Percentiles rank a stretch among this genome's conserved stretches.
phyloP scores from a whole-genome alignment of 1,140 invertebrate species.

The Araneus ventricosus region DNA sequence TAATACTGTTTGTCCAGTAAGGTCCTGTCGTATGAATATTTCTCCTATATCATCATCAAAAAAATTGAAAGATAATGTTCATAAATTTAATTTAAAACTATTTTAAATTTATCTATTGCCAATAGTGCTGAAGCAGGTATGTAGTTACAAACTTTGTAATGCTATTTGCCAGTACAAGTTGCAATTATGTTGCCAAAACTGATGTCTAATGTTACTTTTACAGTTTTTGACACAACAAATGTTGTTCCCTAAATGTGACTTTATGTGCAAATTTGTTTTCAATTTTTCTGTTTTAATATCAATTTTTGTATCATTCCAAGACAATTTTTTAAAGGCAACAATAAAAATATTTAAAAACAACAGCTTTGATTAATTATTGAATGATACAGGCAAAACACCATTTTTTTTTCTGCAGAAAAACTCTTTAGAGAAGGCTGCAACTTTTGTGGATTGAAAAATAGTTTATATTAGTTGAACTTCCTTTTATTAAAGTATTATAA shows the following conservation, averaged over 20 bases:
- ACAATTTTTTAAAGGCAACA: constrained; percentile 54
- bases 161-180: not conserved
- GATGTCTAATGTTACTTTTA: constrained; percentile 17
- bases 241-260: constrained; percentile 5
- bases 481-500: no score
- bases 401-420: no score
- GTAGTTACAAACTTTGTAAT: not conserved
- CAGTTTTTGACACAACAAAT: not conserved
- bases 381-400: no score
- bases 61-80: not conserved
- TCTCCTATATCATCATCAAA: not conserved
- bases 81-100: not conserved
- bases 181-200: not conserved
- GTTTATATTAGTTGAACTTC: no score
- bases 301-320: constrained; percentile 58
- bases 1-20: not conserved
- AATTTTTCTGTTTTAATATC: constrained; percentile 20
- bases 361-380: no score
- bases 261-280: constrained; percentile 47
- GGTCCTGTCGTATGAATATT: not conserved
- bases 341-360: constrained; percentile 33
- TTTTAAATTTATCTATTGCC: constrained; percentile 9
- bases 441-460: no score
- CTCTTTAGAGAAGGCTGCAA: no score
- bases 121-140: not conserved